Evolutionary conservation across 2,888 invertebrate species (phyloP), one percentile per base, ranked within the genome.

Genomic region (Drosophila demipolita): DNA sequence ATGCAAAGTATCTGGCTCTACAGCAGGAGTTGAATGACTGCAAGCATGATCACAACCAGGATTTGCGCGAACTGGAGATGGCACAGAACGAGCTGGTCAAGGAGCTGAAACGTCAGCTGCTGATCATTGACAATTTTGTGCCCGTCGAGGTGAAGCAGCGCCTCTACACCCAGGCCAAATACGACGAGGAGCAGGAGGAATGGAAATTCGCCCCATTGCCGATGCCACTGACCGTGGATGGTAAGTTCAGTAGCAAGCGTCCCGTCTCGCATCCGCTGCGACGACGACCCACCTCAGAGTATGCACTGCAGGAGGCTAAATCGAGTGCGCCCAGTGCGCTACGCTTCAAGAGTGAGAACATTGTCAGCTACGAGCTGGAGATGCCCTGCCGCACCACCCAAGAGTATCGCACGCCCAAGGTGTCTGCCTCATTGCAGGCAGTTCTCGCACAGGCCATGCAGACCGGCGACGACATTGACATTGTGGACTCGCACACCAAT

Each of bases 41-140:
- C 61, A 96, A 96, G 68, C 98, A 97, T 91, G 97, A 98, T 89
- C 98, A 98, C 93, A 96, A 98, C 90, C 95, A 96, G 73, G 99
- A 99, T 93, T 94, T 99, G 64, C 96, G 98, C 87, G 99, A 99
- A 89, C 94, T 98, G 78, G 99, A 99, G 93, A 96, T 96, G 93
- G 96, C 96, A 2, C 97, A 98, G 93, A 97, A 98, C 89, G 98
- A 98, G 91, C 95, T 99, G 67, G 96, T 98, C 75, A 96, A 96
- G 93, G 98, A 98, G 92, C 94, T 99, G 77, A 97, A 99, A 91
- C 95, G 99, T 68, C 97, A 97, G 93, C 96, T 96, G 91, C 94
- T 98, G 40, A 96, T 98, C 60, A 97, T 98, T 77, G 98, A 98
- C 91, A 97, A 97, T 93, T 98, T 98, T 93, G 96, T 98, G 89